phyloP scores from a whole-genome alignment of 1,140 invertebrate genomes.

The Centruroides vittatus region DNA sequence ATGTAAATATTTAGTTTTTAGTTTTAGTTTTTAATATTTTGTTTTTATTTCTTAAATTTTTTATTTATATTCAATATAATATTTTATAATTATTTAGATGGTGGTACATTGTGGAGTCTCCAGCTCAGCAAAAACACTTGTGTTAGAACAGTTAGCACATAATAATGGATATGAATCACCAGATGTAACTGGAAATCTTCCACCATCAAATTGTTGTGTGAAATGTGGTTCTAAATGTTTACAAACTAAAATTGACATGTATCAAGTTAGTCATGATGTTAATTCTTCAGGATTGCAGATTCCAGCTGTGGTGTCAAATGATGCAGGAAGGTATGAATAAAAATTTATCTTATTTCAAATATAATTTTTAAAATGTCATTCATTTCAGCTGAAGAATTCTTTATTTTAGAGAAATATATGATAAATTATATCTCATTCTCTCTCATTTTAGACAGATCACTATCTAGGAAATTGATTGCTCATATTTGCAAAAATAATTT shows the following conservation, averaged over 20 bases:
- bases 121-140: background rate
- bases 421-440: no score
- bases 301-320: slow-evolving; percentile 6
- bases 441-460: no score
- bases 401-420: no score
- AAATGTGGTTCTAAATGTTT: slow-evolving; percentile 3
- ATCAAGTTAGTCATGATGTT: slow-evolving; percentile 6
- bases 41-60: no score
- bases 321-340: slow-evolving; percentile 11
- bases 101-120: slow-evolving; percentile 17
- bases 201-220: background rate
- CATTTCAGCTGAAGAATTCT: no score
- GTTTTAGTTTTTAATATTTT: no score
- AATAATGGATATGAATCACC: slow-evolving; percentile 1
- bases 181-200: slow-evolving; percentile 4
- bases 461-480: no score
- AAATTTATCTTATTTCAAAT: background rate
- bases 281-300: background rate
- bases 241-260: slow-evolving; percentile 5
- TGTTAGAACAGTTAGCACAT: slow-evolving; percentile 5
- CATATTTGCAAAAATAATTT: no score
- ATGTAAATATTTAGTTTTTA: no score
- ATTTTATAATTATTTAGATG: slow-evolving; percentile 7
- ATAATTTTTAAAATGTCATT: no score
- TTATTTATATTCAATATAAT: no score